Evolutionary conservation across 2,797 vertebrate genomes (phyloP), one percentile per base, ranked within the genome.

Genomic region (Euphonia xanthogaster): DNA sequence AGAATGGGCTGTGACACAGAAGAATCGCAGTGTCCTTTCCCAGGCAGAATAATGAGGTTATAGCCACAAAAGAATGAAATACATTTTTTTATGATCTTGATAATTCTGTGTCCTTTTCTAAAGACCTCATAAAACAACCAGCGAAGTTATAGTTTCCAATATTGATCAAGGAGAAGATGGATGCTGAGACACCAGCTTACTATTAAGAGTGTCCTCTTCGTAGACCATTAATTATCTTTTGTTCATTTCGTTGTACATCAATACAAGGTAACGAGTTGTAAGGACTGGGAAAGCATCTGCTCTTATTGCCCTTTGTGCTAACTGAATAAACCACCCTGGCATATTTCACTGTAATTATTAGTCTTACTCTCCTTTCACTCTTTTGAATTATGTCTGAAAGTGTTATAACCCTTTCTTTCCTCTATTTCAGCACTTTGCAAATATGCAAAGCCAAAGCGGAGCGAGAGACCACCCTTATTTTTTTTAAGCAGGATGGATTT

Each of bases 161-260:
- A 96, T 88, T 77, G 96, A 96, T 94, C 93, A 85, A 33, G 14
- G 74, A 72, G 65, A 82, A 94, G 84, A 96, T 79, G 57, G 54
- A 96, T 94, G 71, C 86, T 79, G 74, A 90, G 74, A 58, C 77
- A 89, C 92, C 33, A 55, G 58, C 83, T 88, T 73, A 63, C 57
- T 62, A 68, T 76, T 78, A 60, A 87, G 54, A 88, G 68, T 45
- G 58, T 86, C 76, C 53, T 82, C 70, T 70, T 81, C 0, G 1
- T 88, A 58, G 62, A 90, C 39, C 54, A 57, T 94, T 97, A 96
- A 95, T 96, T 93, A 94, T 87, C 73, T 90, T 96, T 86, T 89
- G 91, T 97, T 96, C 76, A 63, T 89, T 80, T 93, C 42, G 77
- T 63, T 81, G 76, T 93, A 39, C 70, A 81, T 86, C 94, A 75